These are phyloP conservation scores for Acrobeloides nanus DNA, from an alignment of 2,888 invertebrate genomes.

Conservation along the genomic window DNA sequence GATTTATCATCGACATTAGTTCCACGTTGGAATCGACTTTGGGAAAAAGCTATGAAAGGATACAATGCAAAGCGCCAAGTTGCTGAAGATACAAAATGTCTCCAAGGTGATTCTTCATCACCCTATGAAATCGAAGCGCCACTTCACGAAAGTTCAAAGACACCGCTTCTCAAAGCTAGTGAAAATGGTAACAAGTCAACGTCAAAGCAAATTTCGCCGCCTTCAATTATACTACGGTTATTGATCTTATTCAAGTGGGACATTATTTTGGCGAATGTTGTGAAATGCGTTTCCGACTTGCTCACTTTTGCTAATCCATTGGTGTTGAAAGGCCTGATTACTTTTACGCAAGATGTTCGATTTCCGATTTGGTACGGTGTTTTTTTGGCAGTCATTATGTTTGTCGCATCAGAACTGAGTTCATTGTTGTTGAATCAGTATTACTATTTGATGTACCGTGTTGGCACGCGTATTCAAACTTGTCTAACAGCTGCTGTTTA, in stretches of 20 bases:
- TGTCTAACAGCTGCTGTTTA: constrained; percentile 50
- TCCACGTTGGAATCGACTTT: constrained; percentile 41
- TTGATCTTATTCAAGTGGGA: constrained; percentile 45
- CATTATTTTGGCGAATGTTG: constrained; percentile 40
- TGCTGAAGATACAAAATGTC: too few relatives aligned
- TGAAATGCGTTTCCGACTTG: constrained; percentile 42
- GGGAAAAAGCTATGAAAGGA: constrained; percentile 37
- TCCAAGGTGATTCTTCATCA: too few relatives aligned
- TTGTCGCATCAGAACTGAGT: constrained; percentile 41
- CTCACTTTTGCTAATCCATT: constrained; percentile 45
- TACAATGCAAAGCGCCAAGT: too few relatives aligned
- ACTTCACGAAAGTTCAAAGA: too few relatives aligned
- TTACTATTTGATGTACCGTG: constrained; percentile 49
- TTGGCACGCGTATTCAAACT: constrained; percentile 48
- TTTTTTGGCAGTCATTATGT: constrained; percentile 42
- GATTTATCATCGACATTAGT: constrained; percentile 42
- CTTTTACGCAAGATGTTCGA: constrained; percentile 39
- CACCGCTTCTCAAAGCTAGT: too few relatives aligned
- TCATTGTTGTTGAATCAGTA: constrained; percentile 47
- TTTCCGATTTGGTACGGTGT: constrained; percentile 50
- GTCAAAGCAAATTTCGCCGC: too few relatives aligned
- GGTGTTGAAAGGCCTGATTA: constrained; percentile 40
- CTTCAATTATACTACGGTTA: constrained; percentile 40
- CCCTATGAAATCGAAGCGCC: too few relatives aligned
- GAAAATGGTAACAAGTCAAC: too few relatives aligned